Conservation (phyloP, 1,140 invertebrate species). For the Neodiprion virginianus region DNA sequence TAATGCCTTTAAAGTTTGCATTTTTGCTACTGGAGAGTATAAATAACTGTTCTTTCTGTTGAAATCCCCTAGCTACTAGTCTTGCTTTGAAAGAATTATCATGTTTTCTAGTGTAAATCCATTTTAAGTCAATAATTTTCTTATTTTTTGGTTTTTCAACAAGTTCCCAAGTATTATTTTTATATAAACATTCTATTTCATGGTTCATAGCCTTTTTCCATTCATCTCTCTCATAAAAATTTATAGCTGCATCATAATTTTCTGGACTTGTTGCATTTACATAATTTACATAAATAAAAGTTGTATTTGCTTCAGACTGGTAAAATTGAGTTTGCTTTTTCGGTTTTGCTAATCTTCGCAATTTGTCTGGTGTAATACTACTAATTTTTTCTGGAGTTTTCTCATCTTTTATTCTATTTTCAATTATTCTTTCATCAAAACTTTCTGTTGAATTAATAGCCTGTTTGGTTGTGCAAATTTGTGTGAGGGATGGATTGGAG, state of each 20-base stretch:
- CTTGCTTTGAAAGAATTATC: slow-evolving; percentile 27
- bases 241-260: slow-evolving; percentile 47
- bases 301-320: too few species aligned
- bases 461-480: too few species aligned
- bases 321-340: too few species aligned
- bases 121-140: slow-evolving; percentile 36
- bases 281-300: slow-evolving; percentile 45
- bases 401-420: too few species aligned
- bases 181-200: slow-evolving; percentile 44
- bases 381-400: too few species aligned
- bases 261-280: slow-evolving; percentile 44
- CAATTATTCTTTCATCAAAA: too few species aligned
- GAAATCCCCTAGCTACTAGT: slow-evolving; percentile 27
- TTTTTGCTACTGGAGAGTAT: slow-evolving; percentile 41
- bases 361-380: too few species aligned
- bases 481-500: too few species aligned
- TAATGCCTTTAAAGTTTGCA: slow-evolving; percentile 21
- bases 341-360: too few species aligned
- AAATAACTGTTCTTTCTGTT: slow-evolving; percentile 35
- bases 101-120: slow-evolving; percentile 32
- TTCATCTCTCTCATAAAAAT: slow-evolving; percentile 36
- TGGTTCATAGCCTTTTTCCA: slow-evolving; percentile 42
- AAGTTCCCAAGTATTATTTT: slow-evolving; percentile 46
- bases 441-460: too few species aligned
- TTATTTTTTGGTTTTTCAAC: slow-evolving; percentile 38